Conservation (phyloP, 2,888 invertebrate species). For the Diaperis boleti region DNA sequence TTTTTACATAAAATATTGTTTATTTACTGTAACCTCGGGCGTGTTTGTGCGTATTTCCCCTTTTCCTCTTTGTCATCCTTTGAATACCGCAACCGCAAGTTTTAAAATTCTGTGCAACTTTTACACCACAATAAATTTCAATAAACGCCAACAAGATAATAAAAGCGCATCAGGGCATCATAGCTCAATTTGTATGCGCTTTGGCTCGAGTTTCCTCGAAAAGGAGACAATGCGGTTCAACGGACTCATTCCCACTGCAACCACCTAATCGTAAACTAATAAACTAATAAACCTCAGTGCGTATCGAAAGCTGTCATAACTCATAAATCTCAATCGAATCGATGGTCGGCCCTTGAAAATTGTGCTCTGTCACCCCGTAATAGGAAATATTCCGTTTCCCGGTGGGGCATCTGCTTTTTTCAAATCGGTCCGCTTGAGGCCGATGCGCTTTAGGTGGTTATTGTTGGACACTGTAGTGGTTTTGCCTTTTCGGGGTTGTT, state of each 20-base stretch:
- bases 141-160: slow-evolving; percentile 41
- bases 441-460: slow-evolving; percentile 56
- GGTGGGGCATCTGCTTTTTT: slow-evolving; percentile 55
- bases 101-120: slow-evolving; percentile 33
- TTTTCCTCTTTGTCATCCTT: no score
- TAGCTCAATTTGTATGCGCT: slow-evolving; percentile 35
- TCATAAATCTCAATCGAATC: slow-evolving; percentile 51
- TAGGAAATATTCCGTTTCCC: slow-evolving; percentile 30
- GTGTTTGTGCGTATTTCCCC: no score
- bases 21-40: no score
- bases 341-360: slow-evolving; percentile 30
- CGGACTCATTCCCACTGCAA: slow-evolving; percentile 18
- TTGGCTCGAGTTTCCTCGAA: slow-evolving; percentile 22
- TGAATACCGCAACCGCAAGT: background rate
- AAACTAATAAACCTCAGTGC: slow-evolving; percentile 49
- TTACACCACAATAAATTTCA: slow-evolving; percentile 41
- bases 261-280: slow-evolving; percentile 47
- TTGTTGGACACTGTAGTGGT: slow-evolving; percentile 59
- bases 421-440: slow-evolving; percentile 53
- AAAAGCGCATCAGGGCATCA: slow-evolving; percentile 37
- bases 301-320: slow-evolving; percentile 53
- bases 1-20: no score
- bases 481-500: slow-evolving; percentile 62
- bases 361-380: slow-evolving; percentile 28
- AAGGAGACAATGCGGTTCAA: slow-evolving; percentile 36